Evolutionary conservation across 1,140 invertebrate genomes (phyloP).

Genomic region (Chelonus insularis): DNA sequence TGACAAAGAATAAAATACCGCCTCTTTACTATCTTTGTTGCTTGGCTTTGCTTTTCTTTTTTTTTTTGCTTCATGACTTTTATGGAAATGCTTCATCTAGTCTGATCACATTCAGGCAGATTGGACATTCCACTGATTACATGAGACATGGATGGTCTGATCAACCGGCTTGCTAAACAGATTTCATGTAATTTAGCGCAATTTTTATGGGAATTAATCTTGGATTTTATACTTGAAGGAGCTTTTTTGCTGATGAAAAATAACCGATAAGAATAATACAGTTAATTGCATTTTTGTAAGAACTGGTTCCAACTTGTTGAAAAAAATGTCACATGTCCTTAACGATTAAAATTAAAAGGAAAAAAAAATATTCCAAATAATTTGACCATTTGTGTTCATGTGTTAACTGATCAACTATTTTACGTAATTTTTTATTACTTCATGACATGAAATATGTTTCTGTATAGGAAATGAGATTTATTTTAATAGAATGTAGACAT

Average conservation of each 20-base stretch:
- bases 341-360: not conserved
- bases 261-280: no score
- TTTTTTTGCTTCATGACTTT: not conserved
- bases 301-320: no score
- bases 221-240: no score
- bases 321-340: not conserved
- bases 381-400: not conserved
- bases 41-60: not conserved
- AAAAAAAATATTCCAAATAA: not conserved
- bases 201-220: not conserved
- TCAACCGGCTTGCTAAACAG: not conserved
- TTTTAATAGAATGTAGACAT: no score
- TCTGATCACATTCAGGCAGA: no score
- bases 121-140: not conserved
- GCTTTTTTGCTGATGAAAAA: no score
- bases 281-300: no score
- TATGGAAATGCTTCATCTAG: slow-evolving; percentile 3
- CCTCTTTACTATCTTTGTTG: not conserved
- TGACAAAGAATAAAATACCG: slow-evolving; percentile 17
- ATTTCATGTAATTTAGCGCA: not conserved
- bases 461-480: no score
- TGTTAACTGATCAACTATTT: not conserved
- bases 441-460: no score
- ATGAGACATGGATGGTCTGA: not conserved
- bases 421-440: no score